A percentile compares a stretch with the other conserved stretches of the same genome.
Evolutionary conservation across 2,797 vertebrate species (phyloP).

Genomic region (Helarctos malayanus): DNA sequence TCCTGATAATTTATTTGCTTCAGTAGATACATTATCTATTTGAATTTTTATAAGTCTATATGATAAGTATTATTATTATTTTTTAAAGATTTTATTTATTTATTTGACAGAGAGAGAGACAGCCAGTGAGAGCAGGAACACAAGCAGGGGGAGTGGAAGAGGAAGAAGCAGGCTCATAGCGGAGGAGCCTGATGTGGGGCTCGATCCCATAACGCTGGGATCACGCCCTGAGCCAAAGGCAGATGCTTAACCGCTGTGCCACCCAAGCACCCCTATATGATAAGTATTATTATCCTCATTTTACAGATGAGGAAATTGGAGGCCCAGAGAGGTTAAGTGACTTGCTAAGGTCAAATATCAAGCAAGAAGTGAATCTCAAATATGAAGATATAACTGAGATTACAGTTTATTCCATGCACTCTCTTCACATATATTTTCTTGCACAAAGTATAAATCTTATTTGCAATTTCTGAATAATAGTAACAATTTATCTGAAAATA

Average conservation of each 20-base stretch:
- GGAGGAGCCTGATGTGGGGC: too few species aligned
- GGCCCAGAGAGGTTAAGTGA: not conserved
- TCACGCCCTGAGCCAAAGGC: too few species aligned
- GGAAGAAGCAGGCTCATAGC: too few species aligned
- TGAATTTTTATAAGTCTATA: constrained; percentile 18
- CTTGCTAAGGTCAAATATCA: constrained; percentile 26
- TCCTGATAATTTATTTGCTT: not conserved
- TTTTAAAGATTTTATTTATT: too few species aligned
- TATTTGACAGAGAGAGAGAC: too few species aligned
- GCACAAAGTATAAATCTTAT: not conserved
- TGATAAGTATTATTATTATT: not conserved
- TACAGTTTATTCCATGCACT: not conserved
- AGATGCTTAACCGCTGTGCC: too few species aligned
- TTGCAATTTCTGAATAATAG: not conserved
- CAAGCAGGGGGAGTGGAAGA: too few species aligned
- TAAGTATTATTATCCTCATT: constrained; percentile 19
- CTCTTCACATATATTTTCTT: not conserved
- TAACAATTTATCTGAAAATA: not conserved
- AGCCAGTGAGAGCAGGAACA: too few species aligned
- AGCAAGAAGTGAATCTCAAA: not conserved
- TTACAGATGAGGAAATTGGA: not conserved
- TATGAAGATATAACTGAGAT: not conserved
- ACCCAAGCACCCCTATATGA: not conserved
- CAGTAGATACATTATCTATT: not conserved
- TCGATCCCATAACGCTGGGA: too few species aligned